A percentile compares a stretch with the other conserved stretches of the same genome.
phyloP scores from a whole-genome alignment of 2,797 vertebrate species.

The Hypotaenidia okinawae region DNA sequence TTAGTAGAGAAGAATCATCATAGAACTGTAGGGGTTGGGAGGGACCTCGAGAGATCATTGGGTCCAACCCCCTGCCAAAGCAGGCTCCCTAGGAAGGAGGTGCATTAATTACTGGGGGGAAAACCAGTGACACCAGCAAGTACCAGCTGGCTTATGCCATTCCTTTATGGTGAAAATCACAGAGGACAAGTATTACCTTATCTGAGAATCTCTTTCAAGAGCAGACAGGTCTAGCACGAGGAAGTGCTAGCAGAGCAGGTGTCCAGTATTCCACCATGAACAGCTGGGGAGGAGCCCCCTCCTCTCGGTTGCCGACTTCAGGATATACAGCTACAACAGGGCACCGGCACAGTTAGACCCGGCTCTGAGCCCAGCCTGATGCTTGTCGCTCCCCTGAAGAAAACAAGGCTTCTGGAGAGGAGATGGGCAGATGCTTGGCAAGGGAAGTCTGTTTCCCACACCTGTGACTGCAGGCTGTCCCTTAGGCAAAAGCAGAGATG shows the following conservation, averaged over 20 bases:
- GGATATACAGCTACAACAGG: neutral
- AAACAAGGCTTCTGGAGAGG: neutral
- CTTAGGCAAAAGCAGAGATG: neutral
- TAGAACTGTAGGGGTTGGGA: too few species aligned
- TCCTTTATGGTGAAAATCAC: neutral
- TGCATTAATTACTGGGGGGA: neutral
- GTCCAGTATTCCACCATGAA: neutral
- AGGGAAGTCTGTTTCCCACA: neutral
- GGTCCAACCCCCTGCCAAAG: too few species aligned
- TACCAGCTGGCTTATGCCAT: neutral
- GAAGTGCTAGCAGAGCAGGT: neutral
- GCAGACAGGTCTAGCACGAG: neutral
- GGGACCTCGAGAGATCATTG: too few species aligned
- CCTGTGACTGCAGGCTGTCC: too few species aligned
- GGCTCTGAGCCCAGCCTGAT: neutral
- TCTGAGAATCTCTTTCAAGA: neutral
- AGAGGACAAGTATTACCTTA: neutral
- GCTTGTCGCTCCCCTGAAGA: neutral
- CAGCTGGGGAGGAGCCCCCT: neutral
- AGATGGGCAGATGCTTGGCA: neutral
- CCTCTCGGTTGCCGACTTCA: neutral
- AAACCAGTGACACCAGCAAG: neutral
- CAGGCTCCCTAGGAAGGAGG: too few species aligned
- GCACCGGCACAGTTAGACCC: fast-evolving
- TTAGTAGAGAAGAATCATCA: too few species aligned